Percentiles rank a stretch among this genome's conserved stretches.
Conservation (phyloP, 92 coral and sea anemone genomes). For the Epizoanthus stellaris region DNA sequence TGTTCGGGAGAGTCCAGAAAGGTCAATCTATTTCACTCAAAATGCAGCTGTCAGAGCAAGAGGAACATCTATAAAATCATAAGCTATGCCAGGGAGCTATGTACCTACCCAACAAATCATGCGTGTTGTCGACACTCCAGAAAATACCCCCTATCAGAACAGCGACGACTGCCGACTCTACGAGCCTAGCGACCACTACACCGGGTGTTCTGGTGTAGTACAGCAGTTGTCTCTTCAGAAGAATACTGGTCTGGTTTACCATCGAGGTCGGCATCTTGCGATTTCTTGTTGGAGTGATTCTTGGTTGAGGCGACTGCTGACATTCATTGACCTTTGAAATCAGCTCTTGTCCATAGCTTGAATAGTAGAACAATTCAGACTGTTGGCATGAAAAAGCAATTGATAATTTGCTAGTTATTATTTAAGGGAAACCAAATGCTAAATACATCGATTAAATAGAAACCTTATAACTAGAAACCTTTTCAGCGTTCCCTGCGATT, state of each 20-base stretch:
- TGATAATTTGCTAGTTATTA: not conserved
- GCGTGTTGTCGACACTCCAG: constrained; percentile 22
- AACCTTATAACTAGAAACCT: too few species aligned
- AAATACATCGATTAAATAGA: not conserved
- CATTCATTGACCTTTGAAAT: not conserved
- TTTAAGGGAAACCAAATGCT: not conserved
- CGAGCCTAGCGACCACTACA: not conserved
- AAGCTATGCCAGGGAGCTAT: too few species aligned
- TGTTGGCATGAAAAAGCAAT: not conserved
- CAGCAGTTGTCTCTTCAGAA: constrained; percentile 19
- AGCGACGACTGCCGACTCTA: constrained; percentile 36
- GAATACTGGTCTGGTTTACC: constrained; percentile 31
- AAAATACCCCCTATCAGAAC: constrained; percentile 34
- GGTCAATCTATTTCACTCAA: too few species aligned
- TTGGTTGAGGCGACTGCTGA: constrained; percentile 11
- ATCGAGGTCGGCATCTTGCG: constrained; percentile 31
- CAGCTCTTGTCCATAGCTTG: not conserved
- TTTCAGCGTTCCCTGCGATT: too few species aligned
- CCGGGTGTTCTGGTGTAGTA: constrained; percentile 35
- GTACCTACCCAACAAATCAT: constrained; percentile 30
- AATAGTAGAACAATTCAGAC: not conserved
- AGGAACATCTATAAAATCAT: too few species aligned
- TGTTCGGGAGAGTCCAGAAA: too few species aligned
- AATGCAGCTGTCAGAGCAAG: too few species aligned
- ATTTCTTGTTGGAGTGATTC: constrained; percentile 18